Conservation (phyloP, 2,888 invertebrate genomes). For the Meiosimyza platycephala region DNA sequence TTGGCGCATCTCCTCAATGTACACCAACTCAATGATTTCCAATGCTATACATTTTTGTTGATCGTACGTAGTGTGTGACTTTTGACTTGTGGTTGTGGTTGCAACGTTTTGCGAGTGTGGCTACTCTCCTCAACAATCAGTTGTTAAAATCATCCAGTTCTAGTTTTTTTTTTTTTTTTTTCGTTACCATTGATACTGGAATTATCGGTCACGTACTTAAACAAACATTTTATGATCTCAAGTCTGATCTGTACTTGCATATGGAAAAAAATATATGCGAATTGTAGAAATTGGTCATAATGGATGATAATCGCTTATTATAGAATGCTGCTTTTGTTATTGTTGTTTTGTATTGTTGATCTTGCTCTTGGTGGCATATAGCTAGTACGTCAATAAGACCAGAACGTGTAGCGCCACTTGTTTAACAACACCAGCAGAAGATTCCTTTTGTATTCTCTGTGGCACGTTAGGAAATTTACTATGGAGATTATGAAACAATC, state of each 20-base stretch:
- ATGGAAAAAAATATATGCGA: constrained; percentile 22
- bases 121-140: neutral
- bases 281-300: constrained; percentile 57
- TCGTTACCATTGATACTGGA: constrained; percentile 40
- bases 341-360: constrained; percentile 14
- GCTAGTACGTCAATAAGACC: constrained; percentile 16
- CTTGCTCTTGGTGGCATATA: constrained; percentile 32
- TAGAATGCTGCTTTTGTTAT: constrained; percentile 35
- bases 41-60: too few species aligned
- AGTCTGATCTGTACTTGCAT: constrained; percentile 21
- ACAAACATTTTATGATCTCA: constrained; percentile 65
- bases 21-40: too few species aligned
- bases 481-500: constrained; percentile 61
- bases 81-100: constrained; percentile 18
- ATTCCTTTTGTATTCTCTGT: constrained; percentile 1
- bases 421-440: constrained; percentile 41
- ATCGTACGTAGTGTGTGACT: constrained; percentile 15
- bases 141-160: too few species aligned
- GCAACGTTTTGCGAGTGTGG: neutral
- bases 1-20: too few species aligned
- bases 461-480: constrained; percentile 42
- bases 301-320: constrained; percentile 64
- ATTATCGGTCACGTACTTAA: constrained; percentile 66
- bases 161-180: too few species aligned
- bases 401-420: constrained; percentile 54